Evolutionary conservation across 2,888 invertebrate species (phyloP), one percentile per base, ranked within the genome.

Genomic region (Hecatera dysodea): DNA sequence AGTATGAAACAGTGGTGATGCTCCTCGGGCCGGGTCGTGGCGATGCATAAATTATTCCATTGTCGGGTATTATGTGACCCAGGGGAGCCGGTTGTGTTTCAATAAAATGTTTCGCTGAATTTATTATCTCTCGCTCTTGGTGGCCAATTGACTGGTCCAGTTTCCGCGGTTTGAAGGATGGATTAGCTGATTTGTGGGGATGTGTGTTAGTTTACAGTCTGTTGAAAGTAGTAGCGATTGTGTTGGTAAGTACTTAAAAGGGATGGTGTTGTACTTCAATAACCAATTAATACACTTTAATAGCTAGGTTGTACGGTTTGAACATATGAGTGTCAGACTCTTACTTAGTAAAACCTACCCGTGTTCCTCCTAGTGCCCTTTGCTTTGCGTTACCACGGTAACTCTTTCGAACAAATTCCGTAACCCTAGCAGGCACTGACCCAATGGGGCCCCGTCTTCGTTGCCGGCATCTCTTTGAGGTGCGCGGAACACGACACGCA

Each of bases 21-120:
- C 57, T 68, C 46, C 53, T 57, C 77, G 76, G 88, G 83, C 67
- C 46, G 82, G 72, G 73, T 70, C 89, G 90, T 91, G 92, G 83
- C 86, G 82, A 84, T 89, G 94, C 93, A 94, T 94, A 92, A 93
- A 94, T 94, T 94, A 93, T 90, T 89, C 89, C 87, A 90, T 89
- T 89, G 89, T 86, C 86, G 84, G 56, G 89, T 85, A 90, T 90
- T 91, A 92, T 90, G 90, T 87, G 88, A 84, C 92, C 89, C 90
- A 73, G 29, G 81, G 66, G 88, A 84, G 77, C 73, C 59, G 87
- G 87, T 88, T 91, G 89, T 90, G 88, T 92, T 92, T 92, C 91
- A 92, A 92, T 93, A 90, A 90, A 88, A 90, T 87, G 84, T 85
- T 84, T 75, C 69, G 73, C 50, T 63, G 69, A 86, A 88, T 90